phyloP scores from a whole-genome alignment of 1,140 invertebrate genomes.

The Antheraea pernyi region DNA sequence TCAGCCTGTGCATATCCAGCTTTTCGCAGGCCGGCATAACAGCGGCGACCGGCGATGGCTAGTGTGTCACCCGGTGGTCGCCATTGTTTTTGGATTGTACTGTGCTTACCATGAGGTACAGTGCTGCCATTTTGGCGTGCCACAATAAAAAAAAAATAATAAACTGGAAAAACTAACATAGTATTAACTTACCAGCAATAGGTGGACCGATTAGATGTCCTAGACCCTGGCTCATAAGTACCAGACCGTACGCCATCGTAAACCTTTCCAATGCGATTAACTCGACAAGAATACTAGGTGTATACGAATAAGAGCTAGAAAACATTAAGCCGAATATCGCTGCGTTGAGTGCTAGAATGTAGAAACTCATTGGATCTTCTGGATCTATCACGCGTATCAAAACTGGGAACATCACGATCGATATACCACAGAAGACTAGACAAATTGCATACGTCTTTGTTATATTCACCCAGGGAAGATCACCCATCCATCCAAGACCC shows the following conservation, averaged over 20 bases:
- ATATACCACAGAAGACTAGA: conserved; percentile 85
- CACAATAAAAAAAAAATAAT: no score
- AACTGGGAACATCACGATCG: conserved; percentile 86
- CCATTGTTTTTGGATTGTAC: no score
- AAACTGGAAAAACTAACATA: background rate
- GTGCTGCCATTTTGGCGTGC: no score
- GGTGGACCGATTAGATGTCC: conserved; percentile 83
- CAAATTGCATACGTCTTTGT: conserved; percentile 89
- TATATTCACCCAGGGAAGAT: conserved; percentile 91
- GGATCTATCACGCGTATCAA: conserved; percentile 55
- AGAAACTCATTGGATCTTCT: conserved; percentile 80
- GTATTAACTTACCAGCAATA: conserved; percentile 80
- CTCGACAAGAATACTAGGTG: conserved; percentile 91
- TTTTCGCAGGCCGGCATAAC: no score
- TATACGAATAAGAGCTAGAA: conserved; percentile 92
- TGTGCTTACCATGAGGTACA: no score
- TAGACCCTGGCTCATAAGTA: conserved; percentile 91
- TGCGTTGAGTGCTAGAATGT: conserved; percentile 79
- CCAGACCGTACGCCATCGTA: conserved; percentile 94
- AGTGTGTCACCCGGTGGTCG: no score
- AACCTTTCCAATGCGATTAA: conserved; percentile 87
- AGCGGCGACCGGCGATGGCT: no score
- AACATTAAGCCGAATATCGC: conserved; percentile 91
- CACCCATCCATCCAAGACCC: conserved; percentile 92
- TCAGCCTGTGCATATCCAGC: no score